A percentile compares a stretch with the other conserved stretches of the same genome.
phyloP scores from a whole-genome alignment of 2,113 vertebrate genomes.

The Silurus meridionalis region DNA sequence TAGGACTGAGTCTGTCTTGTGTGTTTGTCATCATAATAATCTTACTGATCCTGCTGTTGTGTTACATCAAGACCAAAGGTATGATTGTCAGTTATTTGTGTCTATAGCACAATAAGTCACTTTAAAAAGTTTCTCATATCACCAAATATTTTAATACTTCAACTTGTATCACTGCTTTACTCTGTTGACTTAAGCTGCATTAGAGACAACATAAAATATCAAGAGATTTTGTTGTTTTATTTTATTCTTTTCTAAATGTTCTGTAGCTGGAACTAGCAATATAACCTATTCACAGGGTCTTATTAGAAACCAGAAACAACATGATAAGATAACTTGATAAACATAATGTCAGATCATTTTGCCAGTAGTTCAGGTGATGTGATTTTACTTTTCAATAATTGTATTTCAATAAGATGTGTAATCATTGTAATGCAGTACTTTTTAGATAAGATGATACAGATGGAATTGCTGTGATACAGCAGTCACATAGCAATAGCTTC shows the following conservation, averaged over 20 bases:
- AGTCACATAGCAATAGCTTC: no score
- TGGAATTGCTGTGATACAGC: no score
- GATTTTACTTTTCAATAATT: not conserved
- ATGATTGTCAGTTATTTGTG: not conserved
- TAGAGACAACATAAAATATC: not conserved
- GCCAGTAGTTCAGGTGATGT: no score
- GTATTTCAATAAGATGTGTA: no score
- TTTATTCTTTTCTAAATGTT: not conserved
- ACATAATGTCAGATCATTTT: not conserved
- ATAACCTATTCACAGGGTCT: not conserved
- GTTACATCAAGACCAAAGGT: slow-evolving; percentile 45
- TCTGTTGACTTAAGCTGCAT: not conserved
- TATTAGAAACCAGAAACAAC: not conserved
- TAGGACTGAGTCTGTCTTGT: not conserved
- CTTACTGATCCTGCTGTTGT: slow-evolving; percentile 28
- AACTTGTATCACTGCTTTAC: not conserved
- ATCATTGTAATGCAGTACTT: no score
- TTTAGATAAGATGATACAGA: no score
- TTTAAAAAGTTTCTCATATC: not conserved
- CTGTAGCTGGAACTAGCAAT: not conserved
- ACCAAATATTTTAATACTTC: not conserved
- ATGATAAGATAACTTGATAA: not conserved
- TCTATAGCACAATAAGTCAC: no score
- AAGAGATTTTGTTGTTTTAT: not conserved
- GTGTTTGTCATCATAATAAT: not conserved